Evolutionary conservation across 2,888 invertebrate species (phyloP), one percentile per base, ranked within the genome.

Genomic region (Synanthedon myopaeformis): DNA sequence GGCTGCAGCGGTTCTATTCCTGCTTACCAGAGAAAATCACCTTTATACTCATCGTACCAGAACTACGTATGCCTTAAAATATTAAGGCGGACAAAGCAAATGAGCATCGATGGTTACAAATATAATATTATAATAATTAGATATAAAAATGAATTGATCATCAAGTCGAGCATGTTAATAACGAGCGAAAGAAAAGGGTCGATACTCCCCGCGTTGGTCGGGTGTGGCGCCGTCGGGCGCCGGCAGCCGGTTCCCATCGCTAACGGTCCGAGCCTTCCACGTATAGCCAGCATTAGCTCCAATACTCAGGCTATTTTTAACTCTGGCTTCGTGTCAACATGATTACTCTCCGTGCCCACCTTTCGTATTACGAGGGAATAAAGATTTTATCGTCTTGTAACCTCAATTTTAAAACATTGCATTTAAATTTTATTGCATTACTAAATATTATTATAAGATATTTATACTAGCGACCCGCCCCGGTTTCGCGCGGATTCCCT

Each of bases 261-360:
- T 76, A 79, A 79, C 80, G 79, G 77, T 74, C 60, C 68, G 59
- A 65, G 67, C 70, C 71, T 79, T 79, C 76, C 79, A 76, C 76
- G 77, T 77, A 76, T 69, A 75, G 72, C 70, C 66, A 65, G 66
- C 69, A 70, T 73, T 74, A 76, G 71, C 69, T 65, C 65, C 63
- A 64, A 62, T 62, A 65, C 66, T 42, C 56, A 49, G 54, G 57
- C 68, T 82, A 82, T 81, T 79, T 80, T 69, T 81, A 80, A 76
- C 70, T 51, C 66, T 57, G 57, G 62, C 61, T 64, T 54, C 61
- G 59, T 60, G 58, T 60, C 59, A 59, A 63, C 63, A 58, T 54
- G 59, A 57, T 56, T 52, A 56, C 56, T 53, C 56, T 53, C 56
- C 55, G 53, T 60, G 54, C 56, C 52, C 54, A 52, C 57, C 51